A percentile compares a stretch with the other conserved stretches of the same genome.
Evolutionary conservation across 2,797 vertebrate species (phyloP).

Genomic region (Parauchenoglanis punctatus): DNA sequence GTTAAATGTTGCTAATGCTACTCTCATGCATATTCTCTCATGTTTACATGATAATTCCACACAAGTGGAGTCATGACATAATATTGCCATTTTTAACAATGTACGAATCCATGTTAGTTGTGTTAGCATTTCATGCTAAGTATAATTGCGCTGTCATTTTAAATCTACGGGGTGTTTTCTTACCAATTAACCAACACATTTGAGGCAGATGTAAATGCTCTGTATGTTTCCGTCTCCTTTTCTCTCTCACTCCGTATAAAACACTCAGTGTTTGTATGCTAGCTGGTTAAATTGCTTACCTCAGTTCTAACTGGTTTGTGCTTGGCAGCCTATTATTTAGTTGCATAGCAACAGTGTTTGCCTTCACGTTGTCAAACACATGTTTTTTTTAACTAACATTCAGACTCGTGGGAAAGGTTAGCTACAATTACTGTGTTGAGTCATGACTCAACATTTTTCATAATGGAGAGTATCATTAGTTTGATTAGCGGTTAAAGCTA

Average conservation of each 20-base stretch:
- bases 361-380: neutral
- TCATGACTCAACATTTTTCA: neutral
- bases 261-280: neutral
- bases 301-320: neutral
- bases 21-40: neutral
- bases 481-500: neutral
- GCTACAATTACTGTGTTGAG: neutral
- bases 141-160: neutral
- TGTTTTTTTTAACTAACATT: neutral
- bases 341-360: neutral
- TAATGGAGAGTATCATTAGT: neutral
- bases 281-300: neutral
- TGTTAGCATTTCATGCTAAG: neutral
- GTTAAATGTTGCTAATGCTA: neutral
- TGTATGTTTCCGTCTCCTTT: neutral
- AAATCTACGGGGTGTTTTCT: neutral
- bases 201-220: neutral
- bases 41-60: neutral
- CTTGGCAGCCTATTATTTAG: neutral
- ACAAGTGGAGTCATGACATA: neutral
- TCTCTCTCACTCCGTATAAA: neutral
- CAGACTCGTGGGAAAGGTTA: neutral
- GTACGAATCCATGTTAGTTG: neutral
- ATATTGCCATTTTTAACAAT: neutral
- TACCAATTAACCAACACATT: neutral